Conservation (phyloP, 1,140 invertebrate species). For the Penaeus chinensis region DNA sequence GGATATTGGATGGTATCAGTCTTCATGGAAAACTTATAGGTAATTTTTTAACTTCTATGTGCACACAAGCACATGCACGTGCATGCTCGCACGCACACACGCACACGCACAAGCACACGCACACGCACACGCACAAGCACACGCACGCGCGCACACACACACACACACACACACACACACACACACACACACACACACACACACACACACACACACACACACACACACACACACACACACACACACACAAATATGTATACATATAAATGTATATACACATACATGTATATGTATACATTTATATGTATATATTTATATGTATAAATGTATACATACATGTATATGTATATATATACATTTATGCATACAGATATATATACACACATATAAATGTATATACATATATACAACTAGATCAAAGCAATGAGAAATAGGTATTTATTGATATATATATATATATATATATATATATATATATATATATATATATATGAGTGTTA, state of each 20-base stretch:
- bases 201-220: too few species aligned
- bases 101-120: too few species aligned
- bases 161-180: too few species aligned
- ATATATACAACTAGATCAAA: slow-evolving; percentile 5
- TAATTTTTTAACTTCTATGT: not conserved
- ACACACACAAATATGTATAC: too few species aligned
- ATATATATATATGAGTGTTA: not conserved
- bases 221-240: too few species aligned
- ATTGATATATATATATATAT: slow-evolving; percentile 4
- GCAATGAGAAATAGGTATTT: not conserved
- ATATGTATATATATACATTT: slow-evolving; percentile 14
- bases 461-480: not conserved
- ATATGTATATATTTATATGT: not conserved
- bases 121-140: too few species aligned
- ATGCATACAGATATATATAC: not conserved
- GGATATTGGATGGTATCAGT: not conserved
- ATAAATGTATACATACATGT: slow-evolving; percentile 11
- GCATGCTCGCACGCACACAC: too few species aligned
- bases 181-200: too few species aligned
- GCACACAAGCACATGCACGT: not conserved
- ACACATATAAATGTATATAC: slow-evolving; percentile 1
- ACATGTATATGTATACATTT: too few species aligned
- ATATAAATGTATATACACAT: too few species aligned
- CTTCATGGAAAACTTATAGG: not conserved
- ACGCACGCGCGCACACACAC: too few species aligned